Conservation (phyloP, 2,113 vertebrate genomes). For the Corydoras maculifer region DNA sequence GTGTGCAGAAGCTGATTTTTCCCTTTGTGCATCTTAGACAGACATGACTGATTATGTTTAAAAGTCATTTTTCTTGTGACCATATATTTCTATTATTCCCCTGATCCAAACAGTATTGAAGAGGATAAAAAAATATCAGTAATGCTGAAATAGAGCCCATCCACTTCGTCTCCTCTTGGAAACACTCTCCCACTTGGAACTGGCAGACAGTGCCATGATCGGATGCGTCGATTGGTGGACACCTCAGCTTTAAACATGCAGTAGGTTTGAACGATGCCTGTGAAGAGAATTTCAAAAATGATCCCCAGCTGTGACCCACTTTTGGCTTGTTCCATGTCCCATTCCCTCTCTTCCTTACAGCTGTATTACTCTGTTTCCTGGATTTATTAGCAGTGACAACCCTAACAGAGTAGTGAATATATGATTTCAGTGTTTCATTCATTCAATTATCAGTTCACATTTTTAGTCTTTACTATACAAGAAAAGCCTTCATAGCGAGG, state of each 20-base stretch:
- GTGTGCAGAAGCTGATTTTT: conserved; percentile 53
- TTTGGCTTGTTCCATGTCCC: conserved; percentile 9
- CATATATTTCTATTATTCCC: too few species aligned
- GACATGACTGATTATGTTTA: too few species aligned
- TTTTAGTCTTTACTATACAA: conserved; percentile 5
- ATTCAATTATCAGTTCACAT: conserved; percentile 32
- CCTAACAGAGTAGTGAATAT: conserved; percentile 12
- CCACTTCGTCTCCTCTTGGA: conserved; percentile 50
- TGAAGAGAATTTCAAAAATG: conserved; percentile 1
- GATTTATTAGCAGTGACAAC: neutral
- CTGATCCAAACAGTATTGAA: neutral
- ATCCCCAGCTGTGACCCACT: conserved; percentile 20
- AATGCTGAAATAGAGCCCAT: conserved; percentile 52
- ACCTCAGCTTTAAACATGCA: conserved; percentile 9
- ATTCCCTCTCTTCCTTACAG: neutral
- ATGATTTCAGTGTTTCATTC: conserved; percentile 37
- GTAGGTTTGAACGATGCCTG: conserved; percentile 3
- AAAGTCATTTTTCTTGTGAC: too few species aligned
- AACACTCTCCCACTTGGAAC: conserved; percentile 20
- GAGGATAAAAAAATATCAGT: conserved; percentile 3
- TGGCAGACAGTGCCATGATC: conserved; percentile 1
- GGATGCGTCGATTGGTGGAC: neutral
- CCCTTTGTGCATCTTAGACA: neutral
- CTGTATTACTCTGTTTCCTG: neutral
- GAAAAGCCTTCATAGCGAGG: too few species aligned